Evolutionary conservation across 2,888 invertebrate species (phyloP).

Genomic region (Cacoxenus indagator): DNA sequence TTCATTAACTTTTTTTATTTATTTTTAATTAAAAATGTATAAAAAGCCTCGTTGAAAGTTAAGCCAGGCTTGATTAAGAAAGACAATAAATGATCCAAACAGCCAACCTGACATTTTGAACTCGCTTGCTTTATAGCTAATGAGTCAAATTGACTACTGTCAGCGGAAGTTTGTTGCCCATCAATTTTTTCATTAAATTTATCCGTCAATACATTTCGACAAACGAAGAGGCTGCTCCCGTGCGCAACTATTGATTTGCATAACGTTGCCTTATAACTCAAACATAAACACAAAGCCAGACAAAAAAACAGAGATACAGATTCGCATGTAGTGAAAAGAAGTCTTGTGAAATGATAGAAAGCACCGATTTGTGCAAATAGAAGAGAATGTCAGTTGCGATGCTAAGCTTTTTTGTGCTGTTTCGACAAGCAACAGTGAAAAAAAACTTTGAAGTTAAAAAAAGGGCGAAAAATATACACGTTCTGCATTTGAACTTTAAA

Average conservation of each 20-base stretch:
- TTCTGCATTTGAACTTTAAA: slow-evolving; percentile 63
- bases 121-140: slow-evolving; percentile 30
- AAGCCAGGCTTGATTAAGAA: no score
- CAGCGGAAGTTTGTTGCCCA: slow-evolving; percentile 11
- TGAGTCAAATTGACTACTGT: slow-evolving; percentile 40
- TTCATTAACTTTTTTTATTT: no score
- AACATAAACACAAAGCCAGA: slow-evolving; percentile 15
- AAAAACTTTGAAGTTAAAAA: background rate
- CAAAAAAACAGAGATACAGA: background rate
- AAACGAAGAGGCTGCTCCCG: slow-evolving; percentile 1
- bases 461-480: slow-evolving; percentile 37
- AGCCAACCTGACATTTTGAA: slow-evolving; percentile 11
- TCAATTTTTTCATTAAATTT: slow-evolving; percentile 34
- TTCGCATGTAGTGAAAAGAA: background rate
- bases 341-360: background rate
- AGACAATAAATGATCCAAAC: no score
- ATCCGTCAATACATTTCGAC: slow-evolving; percentile 54
- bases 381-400: background rate
- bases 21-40: no score
- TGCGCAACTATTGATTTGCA: slow-evolving; percentile 43
- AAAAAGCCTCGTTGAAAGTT: no score
- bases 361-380: background rate
- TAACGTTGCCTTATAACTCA: slow-evolving; percentile 36
- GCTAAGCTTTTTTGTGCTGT: background rate
- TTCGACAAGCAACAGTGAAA: background rate